Evolutionary conservation across 2,113 vertebrate genomes (phyloP), one percentile per base, ranked within the genome.

Genomic region (Calyptommatus sinebrachiatus): DNA sequence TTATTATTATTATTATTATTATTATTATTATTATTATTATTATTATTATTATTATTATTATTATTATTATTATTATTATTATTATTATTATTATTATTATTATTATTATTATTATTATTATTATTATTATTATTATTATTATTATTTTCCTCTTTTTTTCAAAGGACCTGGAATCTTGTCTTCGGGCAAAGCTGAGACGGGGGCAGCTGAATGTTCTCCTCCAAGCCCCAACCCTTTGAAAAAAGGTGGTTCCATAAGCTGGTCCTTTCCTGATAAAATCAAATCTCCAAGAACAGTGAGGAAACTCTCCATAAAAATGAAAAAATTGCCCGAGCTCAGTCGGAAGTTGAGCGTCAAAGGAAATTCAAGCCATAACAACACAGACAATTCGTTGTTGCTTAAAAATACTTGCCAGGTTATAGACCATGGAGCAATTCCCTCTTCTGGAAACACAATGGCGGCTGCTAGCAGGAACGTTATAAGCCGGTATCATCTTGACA

Each of bases 231-330:
- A 95, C 88, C 97, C 97, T 2, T 85, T 94, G 83, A 99, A 99
- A 92, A 99, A 98, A 92, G 95, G 95, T 0, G 95, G 95, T 84
- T 95, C 97, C 29, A 96, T 99, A 90, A 99, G 96, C 91, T 99
- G 98, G 98, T 97, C 97, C 84, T 97, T 99, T 70, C 98, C 97
- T 1, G 98, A 99, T 85, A 99, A 96, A 95, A 99, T 99, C 87
- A 99, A 99, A 91, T 99, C 98, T 83, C 98, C 98, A 2, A 95
- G 97, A 81, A 99, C 98, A 0, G 98, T 99, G 76, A 95, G 98
- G 83, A 99, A 99, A 88, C 96, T 99, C 86, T 99, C 98, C 60
- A 99, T 99, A 96, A 99, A 97, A 92, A 99, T 99, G 97, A 99
- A 97, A 91, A 99, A 96, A 84, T 95, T 99, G 71, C 98, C 98